Base-by-base conservation (phyloP, 2,113 vertebrate species). In the Halcyon malimbica region DNA sequence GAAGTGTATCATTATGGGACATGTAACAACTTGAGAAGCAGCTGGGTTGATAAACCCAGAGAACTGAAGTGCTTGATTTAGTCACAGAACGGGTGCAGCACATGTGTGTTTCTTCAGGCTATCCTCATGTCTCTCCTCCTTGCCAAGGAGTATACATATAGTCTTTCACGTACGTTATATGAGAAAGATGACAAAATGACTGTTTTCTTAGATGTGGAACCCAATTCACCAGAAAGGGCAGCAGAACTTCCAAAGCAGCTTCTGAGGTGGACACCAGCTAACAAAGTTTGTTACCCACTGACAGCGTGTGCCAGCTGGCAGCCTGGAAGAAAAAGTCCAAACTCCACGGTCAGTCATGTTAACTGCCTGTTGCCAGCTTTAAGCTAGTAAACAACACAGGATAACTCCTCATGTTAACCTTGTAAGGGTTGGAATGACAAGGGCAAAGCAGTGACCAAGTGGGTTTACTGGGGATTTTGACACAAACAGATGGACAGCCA, bases 311-410 rank as follows among this genome's bases (percentile, higher is more conserved):
- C 87, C 83, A 83, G 64, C 59, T 78, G 83, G 46, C 46, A 84
- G 87, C 50, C 26, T 86, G 80, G 44, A 81, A 68, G 42, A 60
- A 79, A 62, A 60, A 48, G 83, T 93, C 89, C 92, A 91, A 53
- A 89, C 59, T 91, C 83, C 87, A 53, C 1, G 4, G 64, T 69
- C 54, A 67, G 68, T 69, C 37, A 4, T 1, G 18, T 65, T 83
- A 54, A 16, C 60, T 74, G 75, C 89, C 67, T 79, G 35, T 64
- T 0, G 0, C 63, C 68, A 74, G 54, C 24, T 70, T 77, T 73
- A 71, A 88, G n/a, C 63, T 59, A n/a, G 83, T 76, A 68, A 92
- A 71, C 35, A 68, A 63, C 0, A 0, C 0, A 1, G 35, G 29
- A 4, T 50, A 80, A 50, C 35, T 80, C 59, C 50, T 81, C 54